These are phyloP conservation scores for Nymphalis io DNA, from an alignment of 1,140 invertebrate genomes.

Conservation along the genomic window DNA sequence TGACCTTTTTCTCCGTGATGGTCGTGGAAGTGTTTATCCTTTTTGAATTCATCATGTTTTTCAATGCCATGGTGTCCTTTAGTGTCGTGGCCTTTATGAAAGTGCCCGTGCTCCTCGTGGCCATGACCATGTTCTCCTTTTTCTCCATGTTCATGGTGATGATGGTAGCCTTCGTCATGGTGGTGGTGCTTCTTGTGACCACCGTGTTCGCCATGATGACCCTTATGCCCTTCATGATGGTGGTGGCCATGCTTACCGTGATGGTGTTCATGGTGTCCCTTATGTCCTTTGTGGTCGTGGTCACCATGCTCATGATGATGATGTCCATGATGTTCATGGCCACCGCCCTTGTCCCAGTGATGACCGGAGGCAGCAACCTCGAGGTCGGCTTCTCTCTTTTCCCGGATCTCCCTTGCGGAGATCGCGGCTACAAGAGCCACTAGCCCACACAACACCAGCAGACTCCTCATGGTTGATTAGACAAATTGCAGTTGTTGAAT, in stretches of 20 bases:
- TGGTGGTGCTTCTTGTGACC: conserved; percentile 88
- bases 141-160: conserved; percentile 85
- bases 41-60: conserved; percentile 83
- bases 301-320: conserved; percentile 81
- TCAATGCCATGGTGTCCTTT: conserved; percentile 89
- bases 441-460: conserved; percentile 63
- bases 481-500: conserved; percentile 56
- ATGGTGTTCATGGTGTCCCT: conserved; percentile 82
- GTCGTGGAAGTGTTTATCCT: conserved; percentile 85
- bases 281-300: conserved; percentile 83
- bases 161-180: conserved; percentile 83
- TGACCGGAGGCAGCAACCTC: conserved; percentile 79
- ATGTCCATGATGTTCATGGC: conserved; percentile 78
- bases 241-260: conserved; percentile 86
- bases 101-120: conserved; percentile 82
- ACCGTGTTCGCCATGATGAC: conserved; percentile 86
- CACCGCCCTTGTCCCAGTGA: conserved; percentile 77
- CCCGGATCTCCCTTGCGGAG: conserved; percentile 57
- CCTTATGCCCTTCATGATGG: conserved; percentile 85
- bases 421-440: conserved; percentile 56
- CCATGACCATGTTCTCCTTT: conserved; percentile 86
- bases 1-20: conserved; percentile 88
- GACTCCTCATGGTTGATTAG: conserved; percentile 61
- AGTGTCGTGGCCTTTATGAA: conserved; percentile 89
- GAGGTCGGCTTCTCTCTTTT: conserved; percentile 78